Base-by-base conservation (phyloP, 1,140 invertebrate species). In the Bombus superbus region DNA sequence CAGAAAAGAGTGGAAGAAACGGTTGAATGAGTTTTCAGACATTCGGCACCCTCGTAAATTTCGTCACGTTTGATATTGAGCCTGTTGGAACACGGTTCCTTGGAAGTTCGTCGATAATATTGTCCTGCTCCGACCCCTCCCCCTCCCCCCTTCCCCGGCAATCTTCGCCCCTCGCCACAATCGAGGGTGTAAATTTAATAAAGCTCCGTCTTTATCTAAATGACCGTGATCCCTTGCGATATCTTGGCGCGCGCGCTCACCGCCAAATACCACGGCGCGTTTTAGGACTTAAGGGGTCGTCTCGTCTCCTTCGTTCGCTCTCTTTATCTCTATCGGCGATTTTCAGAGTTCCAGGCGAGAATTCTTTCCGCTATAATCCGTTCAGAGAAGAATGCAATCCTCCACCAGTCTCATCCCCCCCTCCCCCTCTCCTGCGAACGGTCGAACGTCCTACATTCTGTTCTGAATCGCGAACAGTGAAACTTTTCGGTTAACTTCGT, bases 181-280 rank as follows among this genome's bases (percentile, higher is more conserved):
- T 80, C 87, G 44, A 62, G 81, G 88, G 92, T 92, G 92, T 93
- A 93, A 92, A 92, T 92, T 92, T 92, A 93, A 93, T 92, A 92
- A 92, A 92, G 91, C 91, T 88, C 83, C 81, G 85, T 85, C 92
- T 92, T 92, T 94, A 94, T 94, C 93, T 93, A 92, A 93, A 94
- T 93, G 91, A 90, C 88, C 86, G 86, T 74, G 89, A 79, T 79
- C 38, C 35, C 53, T 80, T 86, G 89, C 91, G 81, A 83, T 92
- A 92, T 92, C 89, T 86, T 59, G 13, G 13, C 88, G 74, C 9
- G 22, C 42, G 44, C 38, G 40, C 13, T 62, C 59, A 62, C 32
- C 80, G 5, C 28, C 71, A 62, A 80, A 69, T 38, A 69, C 62
- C 44, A 59, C 69, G 15, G 0, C 53, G 13, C 25, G 35, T 44